Base-by-base conservation (phyloP, 2,888 invertebrate species). In the Petrophora chlorosata region DNA sequence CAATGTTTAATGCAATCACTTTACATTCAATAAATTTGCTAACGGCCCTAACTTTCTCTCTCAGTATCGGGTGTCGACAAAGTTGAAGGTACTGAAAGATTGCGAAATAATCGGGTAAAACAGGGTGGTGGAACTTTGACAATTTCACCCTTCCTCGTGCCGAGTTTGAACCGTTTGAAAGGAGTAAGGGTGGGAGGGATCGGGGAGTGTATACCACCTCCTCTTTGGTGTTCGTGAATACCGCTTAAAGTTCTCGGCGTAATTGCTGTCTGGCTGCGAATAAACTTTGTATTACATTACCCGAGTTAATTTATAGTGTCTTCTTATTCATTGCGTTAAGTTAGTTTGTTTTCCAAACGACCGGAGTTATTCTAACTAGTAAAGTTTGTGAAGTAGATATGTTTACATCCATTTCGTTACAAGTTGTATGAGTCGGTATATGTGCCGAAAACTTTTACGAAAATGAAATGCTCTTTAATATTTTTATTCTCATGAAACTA, bases 231-330 rank as follows among this genome's bases (percentile, higher is more conserved):
- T 83, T 85, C 77, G 79, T 82, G 87, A 89, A 88, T 83, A 81
- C 84, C 79, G 83, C 80, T 84, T 81, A 76, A 87, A 89, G 77
- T 88, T 89, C 77, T 76, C 75, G 67, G 66, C 80, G 79, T 87
- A 88, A 89, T 89, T 90, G 84, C 85, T 85, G 87, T 87, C 85
- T 86, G 84, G 82, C 82, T 84, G 71, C 68, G 81, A 86, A 82
- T 87, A 85, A 89, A 88, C 82, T 85, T 87, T 86, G 85, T 87
- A 85, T 87, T 82, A 86, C 85, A 84, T 85, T 87, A 88, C 80
- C 76, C 76, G 73, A 83, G 74, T 84, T 87, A 83, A 87, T 88
- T 87, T 88, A 85, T 87, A 81, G 81, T 82, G 69, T 77, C 82
- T 84, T 83, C 82, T 83, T 85, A 84, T 83, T 85, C 83, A 85